These are phyloP conservation scores for Furcifer pardalis DNA, from an alignment of 2,797 vertebrate species.

Conservation along the genomic window DNA sequence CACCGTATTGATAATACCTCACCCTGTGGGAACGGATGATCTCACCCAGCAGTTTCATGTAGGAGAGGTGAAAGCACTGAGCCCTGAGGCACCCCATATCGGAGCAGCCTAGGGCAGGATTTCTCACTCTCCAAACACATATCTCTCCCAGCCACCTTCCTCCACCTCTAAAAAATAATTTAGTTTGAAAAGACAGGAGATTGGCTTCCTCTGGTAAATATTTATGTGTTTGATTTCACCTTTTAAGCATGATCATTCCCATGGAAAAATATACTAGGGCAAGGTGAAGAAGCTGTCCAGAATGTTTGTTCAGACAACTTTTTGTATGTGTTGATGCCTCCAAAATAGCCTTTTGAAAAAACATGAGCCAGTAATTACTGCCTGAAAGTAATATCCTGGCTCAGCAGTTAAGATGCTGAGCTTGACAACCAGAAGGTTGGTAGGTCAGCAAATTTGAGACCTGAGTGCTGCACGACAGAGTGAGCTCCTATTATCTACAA, in stretches of 20 bases:
- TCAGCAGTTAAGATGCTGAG: background rate
- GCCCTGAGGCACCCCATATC: no score
- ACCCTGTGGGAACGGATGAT: no score
- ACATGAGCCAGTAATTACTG: background rate
- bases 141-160: background rate
- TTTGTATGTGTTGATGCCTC: background rate
- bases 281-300: background rate
- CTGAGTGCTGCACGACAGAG: no score
- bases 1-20: no score
- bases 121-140: no score
- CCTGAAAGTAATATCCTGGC: background rate
- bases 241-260: constrained; percentile 21
- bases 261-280: background rate
- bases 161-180: constrained; percentile 40
- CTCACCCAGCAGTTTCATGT: no score
- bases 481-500: no score
- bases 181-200: constrained; percentile 20
- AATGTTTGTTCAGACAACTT: background rate
- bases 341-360: background rate
- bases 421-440: no score
- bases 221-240: constrained; percentile 10
- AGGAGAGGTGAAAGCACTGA: no score
- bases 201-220: constrained; percentile 25
- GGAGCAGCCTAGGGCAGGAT: no score
- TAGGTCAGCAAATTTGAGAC: no score